Conservation (phyloP, 2,888 invertebrate genomes). For the Urechis unicinctus region DNA sequence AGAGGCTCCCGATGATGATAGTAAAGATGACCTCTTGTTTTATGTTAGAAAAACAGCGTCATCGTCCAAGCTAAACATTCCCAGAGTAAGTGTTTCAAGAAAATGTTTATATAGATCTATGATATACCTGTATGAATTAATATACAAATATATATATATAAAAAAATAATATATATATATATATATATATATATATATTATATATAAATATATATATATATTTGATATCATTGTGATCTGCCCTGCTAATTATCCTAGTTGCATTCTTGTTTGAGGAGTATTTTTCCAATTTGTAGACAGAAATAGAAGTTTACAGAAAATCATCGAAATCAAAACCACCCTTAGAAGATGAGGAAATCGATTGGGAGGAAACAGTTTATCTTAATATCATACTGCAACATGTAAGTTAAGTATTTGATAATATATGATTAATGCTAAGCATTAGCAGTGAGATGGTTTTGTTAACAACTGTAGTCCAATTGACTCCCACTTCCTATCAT, state of each 20-base stretch:
- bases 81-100: conserved; percentile 12
- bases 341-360: conserved; percentile 89
- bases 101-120: too few relatives aligned
- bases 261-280: too few relatives aligned
- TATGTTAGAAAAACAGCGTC: conserved; percentile 65
- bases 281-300: conserved; percentile 42
- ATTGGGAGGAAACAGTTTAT: conserved; percentile 99
- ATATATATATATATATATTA: too few relatives aligned
- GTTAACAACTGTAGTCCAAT: too few relatives aligned
- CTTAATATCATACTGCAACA: conserved; percentile 95
- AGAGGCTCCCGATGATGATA: conserved; percentile 59
- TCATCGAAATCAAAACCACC: conserved; percentile 88
- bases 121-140: too few relatives aligned
- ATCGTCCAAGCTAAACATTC: conserved; percentile 14
- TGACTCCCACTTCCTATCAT: too few relatives aligned
- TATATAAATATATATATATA: too few relatives aligned
- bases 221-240: too few relatives aligned
- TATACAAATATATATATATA: too few relatives aligned
- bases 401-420: conserved; percentile 38
- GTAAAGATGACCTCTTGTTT: conserved; percentile 83
- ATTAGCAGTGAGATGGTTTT: neutral
- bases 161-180: too few relatives aligned
- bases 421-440: neutral
- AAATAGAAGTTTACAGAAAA: conserved; percentile 88
- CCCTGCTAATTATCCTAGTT: too few relatives aligned